Base-by-base conservation (phyloP, 2,113 vertebrate genomes). In the Aphyosemion australe region DNA sequence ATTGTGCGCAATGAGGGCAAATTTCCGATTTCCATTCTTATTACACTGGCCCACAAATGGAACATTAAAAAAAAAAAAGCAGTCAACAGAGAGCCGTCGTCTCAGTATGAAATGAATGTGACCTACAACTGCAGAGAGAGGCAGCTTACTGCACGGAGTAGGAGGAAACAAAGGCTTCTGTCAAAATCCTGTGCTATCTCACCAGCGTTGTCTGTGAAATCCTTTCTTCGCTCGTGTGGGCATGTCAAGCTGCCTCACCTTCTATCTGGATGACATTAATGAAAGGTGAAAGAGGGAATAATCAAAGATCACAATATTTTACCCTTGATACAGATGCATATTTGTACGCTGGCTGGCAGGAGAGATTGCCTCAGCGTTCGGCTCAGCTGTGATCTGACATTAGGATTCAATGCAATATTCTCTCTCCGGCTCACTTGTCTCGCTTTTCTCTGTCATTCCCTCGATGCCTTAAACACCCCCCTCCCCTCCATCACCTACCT, bases 301-400 rank as follows among this genome's bases (percentile, higher is more conserved):
- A 90, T 91, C 82, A 86, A 83, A 90, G 82, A 88, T 91, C 87
- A 79, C 84, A 88, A 85, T 90, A 84, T 87, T 91, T 89, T 79
- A 85, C 71, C 78, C 71, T 72, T 63, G 79, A 81, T 79, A 79
- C 71, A 62, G 78, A 86, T 82, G 80, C 78, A 63, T 78, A 70
- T 85, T 85, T 8, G 9, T 52, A 32, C 34, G 20, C 66, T 66
- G 34, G 72, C 77, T 65, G 52, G 72, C 79, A 70, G 64, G 21
- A 72, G 71, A 75, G 55, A 62, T 76, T 71, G 67, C 61, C 65
- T 76, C 61, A 49, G 53, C 2, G 58, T 72, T 84, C 68, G 43
- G 68, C 82, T 67, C 62, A n/a, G 46, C 70, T 80, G 71, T 73
- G 82, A 87, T 87, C 82, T 88, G 90, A 87, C 85, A 84, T 89